Percentiles rank a stretch among this genome's conserved stretches.
Conservation (phyloP, 2,113 vertebrate species). For the Echinops telfairi region DNA sequence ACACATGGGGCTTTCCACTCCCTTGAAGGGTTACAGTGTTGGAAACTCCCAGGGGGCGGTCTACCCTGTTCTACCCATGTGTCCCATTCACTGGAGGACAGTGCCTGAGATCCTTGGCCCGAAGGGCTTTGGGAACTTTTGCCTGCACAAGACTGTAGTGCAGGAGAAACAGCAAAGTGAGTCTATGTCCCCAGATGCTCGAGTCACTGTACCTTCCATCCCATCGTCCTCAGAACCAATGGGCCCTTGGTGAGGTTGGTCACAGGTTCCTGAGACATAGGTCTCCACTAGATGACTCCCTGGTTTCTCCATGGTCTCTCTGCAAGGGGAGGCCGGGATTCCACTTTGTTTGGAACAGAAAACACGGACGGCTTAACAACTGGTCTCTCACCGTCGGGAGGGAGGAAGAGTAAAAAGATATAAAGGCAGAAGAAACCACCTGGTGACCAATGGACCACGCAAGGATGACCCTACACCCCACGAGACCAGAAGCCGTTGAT, state of each 20-base stretch:
- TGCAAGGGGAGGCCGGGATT: slow-evolving; percentile 79
- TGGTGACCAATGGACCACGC: too few relatives aligned
- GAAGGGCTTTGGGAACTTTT: neutral
- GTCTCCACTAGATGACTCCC: slow-evolving; percentile 70
- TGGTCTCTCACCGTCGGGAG: too few relatives aligned
- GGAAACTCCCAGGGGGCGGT: too few relatives aligned
- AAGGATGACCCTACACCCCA: too few relatives aligned
- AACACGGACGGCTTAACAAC: neutral
- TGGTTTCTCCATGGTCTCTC: slow-evolving; percentile 79
- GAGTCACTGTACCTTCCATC: slow-evolving; percentile 79
- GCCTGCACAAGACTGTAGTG: neutral
- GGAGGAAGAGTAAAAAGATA: too few relatives aligned
- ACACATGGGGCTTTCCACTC: too few relatives aligned
- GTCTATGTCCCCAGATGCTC: neutral
- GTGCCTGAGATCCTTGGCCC: neutral
- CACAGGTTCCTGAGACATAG: slow-evolving; percentile 68
- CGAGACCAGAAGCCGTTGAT: too few relatives aligned
- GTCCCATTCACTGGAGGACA: too few relatives aligned
- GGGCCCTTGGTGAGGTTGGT: slow-evolving; percentile 77
- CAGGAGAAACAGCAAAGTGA: neutral
- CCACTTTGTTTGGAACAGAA: neutral
- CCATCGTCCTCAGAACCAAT: slow-evolving; percentile 85
- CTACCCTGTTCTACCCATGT: too few relatives aligned
- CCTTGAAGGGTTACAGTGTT: too few relatives aligned
- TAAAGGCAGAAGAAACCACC: too few relatives aligned